Percentiles rank a stretch among this genome's conserved stretches.
Conservation (phyloP, 1,140 invertebrate genomes). For the Euwallacea similis region DNA sequence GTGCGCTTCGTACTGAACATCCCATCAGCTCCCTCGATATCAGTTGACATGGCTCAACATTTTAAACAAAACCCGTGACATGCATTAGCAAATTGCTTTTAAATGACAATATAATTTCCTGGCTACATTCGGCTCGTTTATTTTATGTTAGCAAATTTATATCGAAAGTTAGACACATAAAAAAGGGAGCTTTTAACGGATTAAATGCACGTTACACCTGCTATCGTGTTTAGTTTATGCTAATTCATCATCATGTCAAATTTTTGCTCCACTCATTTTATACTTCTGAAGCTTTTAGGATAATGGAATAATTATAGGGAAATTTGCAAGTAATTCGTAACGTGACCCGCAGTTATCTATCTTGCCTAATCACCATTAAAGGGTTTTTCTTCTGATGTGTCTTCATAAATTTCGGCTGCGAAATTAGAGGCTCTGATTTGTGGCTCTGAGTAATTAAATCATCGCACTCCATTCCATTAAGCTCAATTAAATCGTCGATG, state of each 20-base stretch:
- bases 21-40: too few relatives aligned
- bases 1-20: too few relatives aligned
- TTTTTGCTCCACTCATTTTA: slow-evolving; percentile 30
- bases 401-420: slow-evolving; percentile 18
- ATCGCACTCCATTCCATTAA: background rate
- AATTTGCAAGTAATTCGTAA: slow-evolving; percentile 30
- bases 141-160: slow-evolving; percentile 30
- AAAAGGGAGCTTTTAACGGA: slow-evolving; percentile 31
- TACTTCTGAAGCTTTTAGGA: slow-evolving; percentile 27
- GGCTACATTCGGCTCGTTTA: slow-evolving; percentile 23
- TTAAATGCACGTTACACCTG: slow-evolving; percentile 34
- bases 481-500: too few relatives aligned
- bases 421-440: slow-evolving; percentile 9
- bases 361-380: slow-evolving; percentile 20
- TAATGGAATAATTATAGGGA: slow-evolving; percentile 30
- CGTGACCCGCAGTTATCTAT: slow-evolving; percentile 21
- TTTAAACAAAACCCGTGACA: slow-evolving; percentile 2
- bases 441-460: background rate
- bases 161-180: slow-evolving; percentile 21
- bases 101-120: slow-evolving; percentile 32
- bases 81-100: slow-evolving; percentile 34
- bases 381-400: slow-evolving; percentile 15
- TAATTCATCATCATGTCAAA: slow-evolving; percentile 36
- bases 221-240: slow-evolving; percentile 34
- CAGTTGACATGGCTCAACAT: background rate